Base-by-base conservation (phyloP, 2,888 invertebrate genomes). In the Mantis religiosa region DNA sequence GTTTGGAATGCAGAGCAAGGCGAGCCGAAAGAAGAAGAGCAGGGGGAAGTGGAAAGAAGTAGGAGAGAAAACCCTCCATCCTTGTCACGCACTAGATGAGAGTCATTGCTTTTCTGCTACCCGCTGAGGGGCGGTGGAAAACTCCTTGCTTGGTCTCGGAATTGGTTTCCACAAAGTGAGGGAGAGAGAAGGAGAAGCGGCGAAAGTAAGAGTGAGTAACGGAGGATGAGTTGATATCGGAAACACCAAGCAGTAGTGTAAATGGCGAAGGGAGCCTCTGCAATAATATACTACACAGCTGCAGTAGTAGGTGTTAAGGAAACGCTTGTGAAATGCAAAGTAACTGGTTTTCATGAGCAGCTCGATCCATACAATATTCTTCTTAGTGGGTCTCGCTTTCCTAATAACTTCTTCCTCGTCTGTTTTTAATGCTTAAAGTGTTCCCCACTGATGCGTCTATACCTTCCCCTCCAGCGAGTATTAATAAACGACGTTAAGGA, bases 141-240 rank as follows among this genome's bases (percentile, higher is more conserved):
- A 47, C 41, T 28, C n/a, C 15, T 47, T 27, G 27, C 81, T 87
- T 81, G 30, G 34, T 34, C 87, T 30, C 82, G 82, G 87, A 87
- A 87, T 87, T 87, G 87, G 87, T 87, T 87, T 87, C 87, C 27
- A 34, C 87, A 41, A 82, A 87, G 87, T 28, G 47, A 85, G 27
- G 14, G n/a, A 30, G 9, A 14, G 28, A 30, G 28, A 71, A 71
- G 54, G 41, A 41, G 25, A 30, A 28, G 25, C 41, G 85, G 54
- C 54, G 85, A 85, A 85, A 34, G 85, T 28, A 54, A 82, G 87
- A 87, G 27, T 81, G 85, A 85, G 41, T 54, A 34, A 87, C 54
- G 82, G n/a, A 81, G 82, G n/a, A 30, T 34, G 81, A 87, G 87
- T 82, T 30, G 82, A 87, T 87, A 82, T 87, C 87, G 82, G 87